These are phyloP conservation scores for Saccopteryx leptura DNA, from an alignment of 2,113 vertebrate species.

Conservation along the genomic window DNA sequence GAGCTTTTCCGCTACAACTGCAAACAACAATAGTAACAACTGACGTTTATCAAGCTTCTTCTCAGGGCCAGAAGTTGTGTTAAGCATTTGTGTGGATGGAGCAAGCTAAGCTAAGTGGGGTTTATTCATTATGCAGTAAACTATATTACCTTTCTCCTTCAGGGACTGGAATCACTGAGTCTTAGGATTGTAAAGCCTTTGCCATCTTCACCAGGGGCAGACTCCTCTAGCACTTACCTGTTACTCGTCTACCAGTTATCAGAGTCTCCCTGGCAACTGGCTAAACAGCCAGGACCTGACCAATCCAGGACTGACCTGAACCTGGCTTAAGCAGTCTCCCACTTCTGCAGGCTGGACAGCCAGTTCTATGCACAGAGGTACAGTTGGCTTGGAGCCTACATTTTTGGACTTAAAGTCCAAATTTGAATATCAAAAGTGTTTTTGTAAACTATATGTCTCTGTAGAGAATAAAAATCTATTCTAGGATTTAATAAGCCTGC, in stretches of 20 bases:
- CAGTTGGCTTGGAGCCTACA: not conserved
- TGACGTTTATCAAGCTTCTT: not conserved
- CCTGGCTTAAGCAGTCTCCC: not conserved
- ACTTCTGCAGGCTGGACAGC: not conserved
- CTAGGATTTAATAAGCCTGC: constrained; percentile 67
- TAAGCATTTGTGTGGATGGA: not conserved
- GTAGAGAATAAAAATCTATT: constrained; percentile 61
- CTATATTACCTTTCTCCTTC: not conserved
- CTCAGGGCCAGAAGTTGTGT: not conserved
- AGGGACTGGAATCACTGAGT: not conserved
- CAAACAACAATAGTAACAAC: not conserved
- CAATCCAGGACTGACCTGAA: not conserved
- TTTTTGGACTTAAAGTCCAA: not conserved
- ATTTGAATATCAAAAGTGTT: constrained; percentile 47
- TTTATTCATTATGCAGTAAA: constrained; percentile 2
- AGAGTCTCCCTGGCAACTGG: not conserved
- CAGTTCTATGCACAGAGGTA: not conserved
- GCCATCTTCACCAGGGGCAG: too few species aligned
- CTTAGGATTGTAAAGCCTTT: not conserved
- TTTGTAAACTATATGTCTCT: constrained; percentile 52
- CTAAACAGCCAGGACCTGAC: not conserved
- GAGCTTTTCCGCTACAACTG: not conserved
- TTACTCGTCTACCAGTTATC: not conserved
- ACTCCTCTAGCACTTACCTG: not conserved
- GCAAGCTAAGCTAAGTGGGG: not conserved